phyloP scores from a whole-genome alignment of 2,113 vertebrate species.

The Ursus arctos region DNA sequence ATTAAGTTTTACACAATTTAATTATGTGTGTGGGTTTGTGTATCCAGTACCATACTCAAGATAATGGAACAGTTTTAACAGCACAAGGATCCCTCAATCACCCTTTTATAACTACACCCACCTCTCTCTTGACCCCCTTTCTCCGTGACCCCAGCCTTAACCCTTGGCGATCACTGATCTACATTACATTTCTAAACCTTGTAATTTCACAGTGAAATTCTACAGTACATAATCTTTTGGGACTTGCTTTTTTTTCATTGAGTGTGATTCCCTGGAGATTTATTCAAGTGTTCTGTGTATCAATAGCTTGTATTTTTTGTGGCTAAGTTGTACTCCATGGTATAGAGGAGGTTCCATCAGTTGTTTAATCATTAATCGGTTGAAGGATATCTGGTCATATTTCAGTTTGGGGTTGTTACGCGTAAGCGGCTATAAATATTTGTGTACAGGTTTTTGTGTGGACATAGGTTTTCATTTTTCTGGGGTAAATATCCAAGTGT shows the following conservation, averaged over 20 bases:
- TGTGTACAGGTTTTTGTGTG: background rate
- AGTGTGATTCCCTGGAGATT: background rate
- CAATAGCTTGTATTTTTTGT: background rate
- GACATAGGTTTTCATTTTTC: background rate
- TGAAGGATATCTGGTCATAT: background rate
- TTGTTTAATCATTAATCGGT: constrained; percentile 7
- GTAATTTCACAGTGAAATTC: background rate
- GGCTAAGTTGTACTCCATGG: background rate
- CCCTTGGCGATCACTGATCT: background rate
- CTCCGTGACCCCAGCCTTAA: background rate
- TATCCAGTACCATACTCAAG: background rate
- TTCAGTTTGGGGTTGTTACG: background rate
- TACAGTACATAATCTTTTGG: background rate
- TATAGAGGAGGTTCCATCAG: background rate
- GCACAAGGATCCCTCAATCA: background rate
- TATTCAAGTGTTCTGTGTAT: background rate
- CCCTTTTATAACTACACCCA: background rate
- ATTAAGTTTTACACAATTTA: background rate
- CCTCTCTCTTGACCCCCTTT: background rate
- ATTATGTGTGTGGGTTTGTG: background rate
- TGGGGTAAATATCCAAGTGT: background rate
- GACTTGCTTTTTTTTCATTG: background rate
- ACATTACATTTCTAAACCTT: constrained; percentile 2
- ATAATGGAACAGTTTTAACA: background rate
- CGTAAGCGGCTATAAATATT: background rate